These are phyloP conservation scores for Gymnopithys bicolor DNA, from an alignment of 2,797 vertebrate species.

Conservation along the genomic window DNA sequence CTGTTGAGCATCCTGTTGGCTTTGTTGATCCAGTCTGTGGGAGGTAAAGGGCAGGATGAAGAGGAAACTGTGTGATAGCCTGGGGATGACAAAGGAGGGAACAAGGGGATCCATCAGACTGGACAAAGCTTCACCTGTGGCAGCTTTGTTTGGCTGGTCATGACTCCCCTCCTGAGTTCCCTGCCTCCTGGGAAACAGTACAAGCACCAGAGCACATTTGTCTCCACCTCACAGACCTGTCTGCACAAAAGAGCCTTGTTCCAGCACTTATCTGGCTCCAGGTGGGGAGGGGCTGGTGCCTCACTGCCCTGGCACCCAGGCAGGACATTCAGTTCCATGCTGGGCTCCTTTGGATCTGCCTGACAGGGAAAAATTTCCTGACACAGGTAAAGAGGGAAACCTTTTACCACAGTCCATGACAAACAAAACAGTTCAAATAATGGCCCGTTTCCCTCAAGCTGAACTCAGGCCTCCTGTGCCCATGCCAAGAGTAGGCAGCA, in stretches of 20 bases:
- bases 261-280: conserved; percentile 23
- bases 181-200: background rate
- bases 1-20: background rate
- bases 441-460: background rate
- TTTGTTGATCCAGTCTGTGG: background rate
- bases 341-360: background rate
- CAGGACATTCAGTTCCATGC: background rate
- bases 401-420: background rate
- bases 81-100: background rate
- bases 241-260: conserved; percentile 45
- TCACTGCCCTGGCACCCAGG: background rate
- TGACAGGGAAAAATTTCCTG: background rate
- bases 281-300: conserved; percentile 17
- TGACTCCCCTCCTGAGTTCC: rapidly evolving
- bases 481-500: rapidly evolving
- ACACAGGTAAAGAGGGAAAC: conserved; percentile 16
- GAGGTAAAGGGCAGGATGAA: background rate
- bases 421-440: conserved; percentile 31
- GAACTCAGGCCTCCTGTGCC: background rate
- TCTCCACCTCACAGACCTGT: background rate
- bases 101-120: background rate
- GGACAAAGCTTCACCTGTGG: background rate
- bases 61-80: rapidly evolving
- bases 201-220: background rate
- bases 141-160: background rate